phyloP scores from a whole-genome alignment of 2,888 invertebrate genomes.

The Apotomis turbidana region DNA sequence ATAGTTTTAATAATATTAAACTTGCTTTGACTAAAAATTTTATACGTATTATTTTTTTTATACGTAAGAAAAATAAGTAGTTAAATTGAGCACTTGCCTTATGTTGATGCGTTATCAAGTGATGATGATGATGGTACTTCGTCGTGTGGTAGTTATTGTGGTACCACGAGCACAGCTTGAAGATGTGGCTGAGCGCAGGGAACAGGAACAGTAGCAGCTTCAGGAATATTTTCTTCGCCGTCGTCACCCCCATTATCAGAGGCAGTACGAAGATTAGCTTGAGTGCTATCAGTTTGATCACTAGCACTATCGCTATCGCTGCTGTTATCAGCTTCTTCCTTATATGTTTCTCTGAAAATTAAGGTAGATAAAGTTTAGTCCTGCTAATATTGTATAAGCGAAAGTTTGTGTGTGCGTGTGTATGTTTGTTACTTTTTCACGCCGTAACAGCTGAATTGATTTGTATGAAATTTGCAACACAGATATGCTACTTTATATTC shows the following conservation, averaged over 20 bases:
- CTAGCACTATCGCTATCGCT: constrained; percentile 89
- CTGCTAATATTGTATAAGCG: too few species aligned
- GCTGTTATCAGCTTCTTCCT: constrained; percentile 89
- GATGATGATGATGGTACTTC: constrained; percentile 92
- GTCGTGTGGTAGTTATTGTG: constrained; percentile 88
- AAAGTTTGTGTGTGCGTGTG: too few species aligned
- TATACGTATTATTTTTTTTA: too few species aligned
- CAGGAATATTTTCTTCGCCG: constrained; percentile 92
- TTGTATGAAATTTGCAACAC: too few species aligned
- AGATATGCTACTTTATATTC: too few species aligned
- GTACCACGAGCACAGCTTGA: constrained; percentile 93
- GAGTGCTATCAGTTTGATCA: constrained; percentile 91
- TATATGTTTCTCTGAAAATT: constrained; percentile 88
- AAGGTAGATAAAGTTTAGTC: neutral
- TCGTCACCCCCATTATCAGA: constrained; percentile 89
- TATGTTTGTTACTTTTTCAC: too few species aligned
- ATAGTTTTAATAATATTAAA: too few species aligned
- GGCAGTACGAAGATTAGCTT: constrained; percentile 92
- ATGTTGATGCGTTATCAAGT: constrained; percentile 91
- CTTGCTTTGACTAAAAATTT: too few species aligned
- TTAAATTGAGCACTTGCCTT: constrained; percentile 56
- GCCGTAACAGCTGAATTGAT: too few species aligned
- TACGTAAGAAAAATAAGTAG: too few species aligned
- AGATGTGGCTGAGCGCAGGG: constrained; percentile 91
- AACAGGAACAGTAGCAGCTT: constrained; percentile 92